phyloP scores from a whole-genome alignment of 1,140 invertebrate genomes.

The Orchestia grillus region DNA sequence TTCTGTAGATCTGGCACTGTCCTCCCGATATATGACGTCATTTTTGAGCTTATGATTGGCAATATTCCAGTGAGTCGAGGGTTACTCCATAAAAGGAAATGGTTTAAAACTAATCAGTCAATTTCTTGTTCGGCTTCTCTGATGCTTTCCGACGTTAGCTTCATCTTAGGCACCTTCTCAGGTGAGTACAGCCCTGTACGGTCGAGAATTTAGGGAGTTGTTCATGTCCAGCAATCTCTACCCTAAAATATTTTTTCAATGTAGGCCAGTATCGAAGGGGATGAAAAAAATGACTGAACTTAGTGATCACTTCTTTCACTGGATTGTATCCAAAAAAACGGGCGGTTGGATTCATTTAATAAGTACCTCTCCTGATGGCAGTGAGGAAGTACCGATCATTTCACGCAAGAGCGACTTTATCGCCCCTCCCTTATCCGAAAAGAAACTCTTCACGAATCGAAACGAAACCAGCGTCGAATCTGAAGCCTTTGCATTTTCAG shows the following conservation, averaged over 20 bases:
- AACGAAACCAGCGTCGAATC: constrained; percentile 23
- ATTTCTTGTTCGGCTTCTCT: too few species aligned
- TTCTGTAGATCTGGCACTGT: background rate
- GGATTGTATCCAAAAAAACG: constrained; percentile 26
- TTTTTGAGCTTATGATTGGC: background rate
- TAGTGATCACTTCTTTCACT: constrained; percentile 10
- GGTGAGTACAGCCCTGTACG: too few species aligned
- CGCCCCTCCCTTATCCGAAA: constrained; percentile 1
- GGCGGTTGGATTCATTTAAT: constrained; percentile 47
- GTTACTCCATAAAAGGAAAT: background rate
- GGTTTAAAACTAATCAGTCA: background rate
- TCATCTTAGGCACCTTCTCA: too few species aligned
- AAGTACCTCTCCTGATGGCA: constrained; percentile 45
- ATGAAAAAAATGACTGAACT: background rate
- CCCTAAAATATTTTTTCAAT: too few species aligned
- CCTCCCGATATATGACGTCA: background rate
- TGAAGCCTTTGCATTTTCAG: background rate
- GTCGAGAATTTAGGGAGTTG: too few species aligned
- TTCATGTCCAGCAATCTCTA: too few species aligned
- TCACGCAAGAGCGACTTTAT: constrained; percentile 43
- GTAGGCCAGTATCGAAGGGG: too few species aligned
- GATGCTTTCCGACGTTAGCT: background rate
- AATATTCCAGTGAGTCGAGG: background rate
- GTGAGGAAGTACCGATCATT: constrained; percentile 47
- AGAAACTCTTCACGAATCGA: background rate